Evolutionary conservation across 2,888 invertebrate genomes (phyloP).

Genomic region (Drosophila aldrichi): DNA sequence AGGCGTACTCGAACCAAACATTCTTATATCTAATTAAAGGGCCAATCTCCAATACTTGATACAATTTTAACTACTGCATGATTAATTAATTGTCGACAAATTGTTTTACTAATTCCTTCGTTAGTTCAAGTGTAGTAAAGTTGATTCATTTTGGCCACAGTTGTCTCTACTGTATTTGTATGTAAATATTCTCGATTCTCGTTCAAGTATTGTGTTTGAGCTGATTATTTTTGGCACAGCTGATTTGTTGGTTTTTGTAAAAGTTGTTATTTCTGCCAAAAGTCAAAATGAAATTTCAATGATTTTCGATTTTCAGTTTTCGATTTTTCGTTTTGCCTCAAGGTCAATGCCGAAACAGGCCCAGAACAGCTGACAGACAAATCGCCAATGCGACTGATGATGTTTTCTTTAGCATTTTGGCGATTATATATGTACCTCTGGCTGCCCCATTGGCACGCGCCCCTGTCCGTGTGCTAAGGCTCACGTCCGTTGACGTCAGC

Average conservation of each 20-base stretch:
- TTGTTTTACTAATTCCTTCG: constrained; percentile 2
- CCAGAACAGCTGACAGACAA: constrained; percentile 7
- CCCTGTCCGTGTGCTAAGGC: constrained; percentile 23
- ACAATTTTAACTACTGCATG: neutral
- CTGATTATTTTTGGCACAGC: constrained; percentile 41
- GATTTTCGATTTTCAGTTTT: constrained; percentile 25
- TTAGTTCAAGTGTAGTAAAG: constrained; percentile 2
- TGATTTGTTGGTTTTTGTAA: constrained; percentile 38
- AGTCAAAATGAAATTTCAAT: constrained; percentile 42
- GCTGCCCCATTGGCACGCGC: constrained; percentile 50
- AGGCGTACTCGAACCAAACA: no score
- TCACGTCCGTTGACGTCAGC: constrained; percentile 58
- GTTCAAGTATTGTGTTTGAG: constrained; percentile 24
- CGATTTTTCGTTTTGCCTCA: constrained; percentile 36
- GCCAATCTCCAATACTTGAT: neutral
- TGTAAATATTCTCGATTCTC: constrained; percentile 28
- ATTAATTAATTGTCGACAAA: constrained; percentile 11
- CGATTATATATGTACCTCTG: constrained; percentile 7
- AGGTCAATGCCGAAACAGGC: constrained; percentile 46
- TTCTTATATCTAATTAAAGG: neutral
- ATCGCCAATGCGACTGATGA: constrained; percentile 17
- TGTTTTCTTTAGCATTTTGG: constrained; percentile 17
- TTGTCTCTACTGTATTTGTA: constrained; percentile 17
- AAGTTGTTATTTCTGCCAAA: constrained; percentile 52
- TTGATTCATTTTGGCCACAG: constrained; percentile 8